Base-by-base conservation (phyloP, 1,140 invertebrate species). In the Scylla paramamosain region DNA sequence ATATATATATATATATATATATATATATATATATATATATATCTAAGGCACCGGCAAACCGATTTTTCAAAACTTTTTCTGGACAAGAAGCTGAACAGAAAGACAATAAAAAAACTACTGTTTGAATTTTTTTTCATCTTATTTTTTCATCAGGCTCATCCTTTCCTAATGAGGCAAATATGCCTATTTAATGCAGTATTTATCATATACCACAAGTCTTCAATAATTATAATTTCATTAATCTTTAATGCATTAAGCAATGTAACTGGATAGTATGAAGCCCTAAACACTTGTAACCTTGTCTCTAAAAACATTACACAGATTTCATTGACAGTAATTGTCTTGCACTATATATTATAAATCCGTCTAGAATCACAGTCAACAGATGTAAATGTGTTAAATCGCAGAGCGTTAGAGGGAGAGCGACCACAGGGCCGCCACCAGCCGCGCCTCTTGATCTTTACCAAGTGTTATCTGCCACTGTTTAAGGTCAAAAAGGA, bases 21-120 rank as follows among this genome's bases (percentile, higher is more conserved):
- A 93, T 67, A 93, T 77, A 93, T 89, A 93, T 93, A 88, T 93
- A 93, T 93, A 93, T 93, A 93, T 93, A 93, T 89, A 88, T 93
- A 88, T 88, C n/a, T n/a, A 87, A 52, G 4, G 12, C 12, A 32
- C 8, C 14, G 25, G 25, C 12, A 48, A 0, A 90, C 28, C 12
- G 14, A 31, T 0, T 39, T 10, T 31, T 83, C 31, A 59, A 39
- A 82, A 28, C 2, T 91, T 29, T 45, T 59, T 4, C 6, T 52
- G 46, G 67, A 77, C 28, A 28, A 67, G 12, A 86, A n/a, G 1
- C 0, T 31, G 12, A 28, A 31, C 12, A 86, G 25, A 39, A 16
- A 16, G 25, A 86, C 10, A 16, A 39, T 31, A 14, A 6, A 28
- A 28, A 86, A n/a, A 86, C 14, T 16, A 39, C n/a, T 86, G 12